phyloP scores from a whole-genome alignment of 2,888 invertebrate species.

The Bibio marci region DNA sequence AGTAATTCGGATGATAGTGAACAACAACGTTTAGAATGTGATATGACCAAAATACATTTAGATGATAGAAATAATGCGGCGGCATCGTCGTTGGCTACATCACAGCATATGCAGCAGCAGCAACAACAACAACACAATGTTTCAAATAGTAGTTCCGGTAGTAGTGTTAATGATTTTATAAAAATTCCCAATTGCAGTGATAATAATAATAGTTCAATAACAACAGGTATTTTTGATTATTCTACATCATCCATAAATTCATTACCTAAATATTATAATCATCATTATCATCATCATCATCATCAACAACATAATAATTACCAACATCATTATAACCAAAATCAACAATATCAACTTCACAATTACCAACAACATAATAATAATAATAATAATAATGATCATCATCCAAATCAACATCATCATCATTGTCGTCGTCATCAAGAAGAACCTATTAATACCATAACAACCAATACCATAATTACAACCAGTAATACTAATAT shows the following conservation, averaged over 20 bases:
- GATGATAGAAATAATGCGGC: too few species aligned
- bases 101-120: too few species aligned
- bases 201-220: neutral
- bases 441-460: neutral
- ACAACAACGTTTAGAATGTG: too few species aligned
- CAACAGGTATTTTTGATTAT: neutral
- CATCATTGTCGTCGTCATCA: neutral
- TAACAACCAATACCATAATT: neutral
- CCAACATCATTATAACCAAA: conserved; percentile 4
- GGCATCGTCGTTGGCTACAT: too few species aligned
- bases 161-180: neutral
- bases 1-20: too few species aligned
- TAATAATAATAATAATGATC: neutral
- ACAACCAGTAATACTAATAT: neutral
- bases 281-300: conserved; percentile 6
- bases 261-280: neutral
- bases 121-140: neutral
- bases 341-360: neutral
- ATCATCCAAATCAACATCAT: conserved; percentile 2
- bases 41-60: too few species aligned
- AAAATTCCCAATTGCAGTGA: neutral
- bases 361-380: too few species aligned
- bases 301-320: conserved; percentile 5
- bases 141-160: conserved; percentile 3
- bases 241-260: neutral